These are phyloP conservation scores for Cardiocondyla obscurior DNA, from an alignment of 1,140 invertebrate genomes.

Conservation along the genomic window DNA sequence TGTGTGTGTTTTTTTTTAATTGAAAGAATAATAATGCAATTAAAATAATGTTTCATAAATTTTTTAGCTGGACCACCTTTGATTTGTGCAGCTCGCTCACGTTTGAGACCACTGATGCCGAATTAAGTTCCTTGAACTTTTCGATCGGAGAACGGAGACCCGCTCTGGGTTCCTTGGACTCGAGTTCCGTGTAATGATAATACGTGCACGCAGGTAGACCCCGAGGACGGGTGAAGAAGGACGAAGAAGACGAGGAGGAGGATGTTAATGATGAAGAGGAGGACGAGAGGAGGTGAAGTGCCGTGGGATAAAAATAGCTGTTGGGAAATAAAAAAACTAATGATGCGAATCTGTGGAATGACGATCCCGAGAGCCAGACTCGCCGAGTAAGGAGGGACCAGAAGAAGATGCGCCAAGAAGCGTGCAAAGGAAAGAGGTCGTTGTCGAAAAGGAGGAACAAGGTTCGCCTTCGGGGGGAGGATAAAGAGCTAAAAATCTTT, in stretches of 20 bases:
- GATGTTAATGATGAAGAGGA: background rate
- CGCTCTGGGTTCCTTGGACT: slow-evolving; percentile 2
- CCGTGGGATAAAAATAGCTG: slow-evolving; percentile 64
- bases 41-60: too few relatives aligned
- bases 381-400: slow-evolving; percentile 46
- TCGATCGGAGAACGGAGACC: background rate
- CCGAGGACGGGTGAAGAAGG: slow-evolving; percentile 10
- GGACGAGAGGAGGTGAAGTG: slow-evolving; percentile 27
- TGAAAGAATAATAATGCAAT: too few relatives aligned
- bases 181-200: slow-evolving; percentile 40
- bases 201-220: slow-evolving; percentile 12
- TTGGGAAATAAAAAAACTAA: slow-evolving; percentile 69
- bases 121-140: slow-evolving; percentile 2
- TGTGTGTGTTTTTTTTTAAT: too few relatives aligned
- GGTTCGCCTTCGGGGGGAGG: background rate
- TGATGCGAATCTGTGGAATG: slow-evolving; percentile 62
- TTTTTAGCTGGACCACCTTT: too few relatives aligned
- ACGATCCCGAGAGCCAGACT: slow-evolving; percentile 52
- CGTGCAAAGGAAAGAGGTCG: slow-evolving; percentile 16
- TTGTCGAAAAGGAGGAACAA: slow-evolving; percentile 38
- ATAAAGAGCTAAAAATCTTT: slow-evolving; percentile 1
- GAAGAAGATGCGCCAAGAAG: slow-evolving; percentile 22
- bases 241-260: slow-evolving; percentile 30
- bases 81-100: too few relatives aligned
- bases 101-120: background rate